Base-by-base conservation (phyloP, 2,113 vertebrate genomes). In the Tinamus guttatus region DNA sequence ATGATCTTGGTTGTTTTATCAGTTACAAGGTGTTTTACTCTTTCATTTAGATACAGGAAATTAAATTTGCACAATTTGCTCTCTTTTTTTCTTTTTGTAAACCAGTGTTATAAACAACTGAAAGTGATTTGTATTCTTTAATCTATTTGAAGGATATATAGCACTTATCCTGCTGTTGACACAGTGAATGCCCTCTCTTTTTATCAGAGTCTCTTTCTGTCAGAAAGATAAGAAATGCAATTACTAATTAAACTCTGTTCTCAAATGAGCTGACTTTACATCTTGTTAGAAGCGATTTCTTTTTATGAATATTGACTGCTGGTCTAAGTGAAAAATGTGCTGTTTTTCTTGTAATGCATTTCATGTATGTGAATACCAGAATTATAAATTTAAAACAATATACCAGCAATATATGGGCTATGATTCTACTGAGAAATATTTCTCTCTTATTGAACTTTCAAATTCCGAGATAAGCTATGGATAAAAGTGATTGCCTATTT, bases 391-490 rank as follows among this genome's bases (percentile, higher is more conserved):
- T 77, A 81, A 97, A 93, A 73, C 54, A 94, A 73, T 85, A 91
- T 98, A 97, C 97, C 98, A 98, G 97, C 98, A 98, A 97, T 94
- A 97, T 92, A 95, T 82, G 75, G 91, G 95, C 96, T 94, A 81
- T 95, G 76, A 96, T 93, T 90, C 90, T 92, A 89, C 86, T 81
- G 67, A 97, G 93, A 91, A 97, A 58, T 93, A 81, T 68, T 92
- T 85, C 58, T 96, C 89, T 92, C 60, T 94, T 96, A 95, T 78
- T 71, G 80, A 96, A 97, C 73, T 96, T 93, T 81, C 49, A 97
- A 94, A 96, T 95, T 96, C 62, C 84, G 91, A 94, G 70, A 76
- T 94, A 93, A 97, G 82, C 52, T 90, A 63, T 93, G 93, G 85
- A 87, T 96, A 91, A 79, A 59, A 95, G 82, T 76, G 71, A 92